Evolutionary conservation across 2,797 vertebrate species (phyloP), one percentile per base, ranked within the genome.

Genomic region (Coregonus ussuriensis): DNA sequence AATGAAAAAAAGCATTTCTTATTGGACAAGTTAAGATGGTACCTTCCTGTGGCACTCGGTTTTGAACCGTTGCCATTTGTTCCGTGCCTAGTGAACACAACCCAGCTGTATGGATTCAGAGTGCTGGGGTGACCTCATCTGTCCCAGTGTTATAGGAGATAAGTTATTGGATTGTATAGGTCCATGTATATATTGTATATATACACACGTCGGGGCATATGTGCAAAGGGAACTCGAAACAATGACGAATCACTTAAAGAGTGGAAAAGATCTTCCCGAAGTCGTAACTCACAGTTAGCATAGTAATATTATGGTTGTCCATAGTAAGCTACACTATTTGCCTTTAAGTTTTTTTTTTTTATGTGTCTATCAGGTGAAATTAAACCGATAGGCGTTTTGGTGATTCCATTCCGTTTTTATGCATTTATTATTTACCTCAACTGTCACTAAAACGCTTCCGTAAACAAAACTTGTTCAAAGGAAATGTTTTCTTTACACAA

Each of bases 101-200:
- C 41, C 41, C 41, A 47, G 18, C 47, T 18, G 70, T 37, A 37
- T 69, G 35, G 35, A 16, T 18, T 31, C 33, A 15, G 25, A 5
- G 33, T 7, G 1, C 65, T 31, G 59, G 63, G 41, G 56, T 81
- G 82, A 86, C 67, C 79, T 88, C 88, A 82, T 68, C 52, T 78
- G 78, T 84, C 84, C 83, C 85, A 77, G 31, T 81, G 88, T 90
- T 89, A 88, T 82, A 88, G 11, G 54, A 47, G 76, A 77, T 77
- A 68, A 65, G 35, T 51, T 14, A 51, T 59, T 5, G 33, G 29
- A 69, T 69, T 74, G 63, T 21, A 80, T 68, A 72, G 63, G 35
- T 35, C 74, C 35, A 72, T 54, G 75, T 47, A 47, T 62, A 72
- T 82, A 79, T 69, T 84, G 77, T 84, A 81, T 84, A 25, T 25